Percentiles rank a stretch among this genome's conserved stretches.
phyloP scores from a whole-genome alignment of 1,140 invertebrate species.

The Dinoponera quadriceps region DNA sequence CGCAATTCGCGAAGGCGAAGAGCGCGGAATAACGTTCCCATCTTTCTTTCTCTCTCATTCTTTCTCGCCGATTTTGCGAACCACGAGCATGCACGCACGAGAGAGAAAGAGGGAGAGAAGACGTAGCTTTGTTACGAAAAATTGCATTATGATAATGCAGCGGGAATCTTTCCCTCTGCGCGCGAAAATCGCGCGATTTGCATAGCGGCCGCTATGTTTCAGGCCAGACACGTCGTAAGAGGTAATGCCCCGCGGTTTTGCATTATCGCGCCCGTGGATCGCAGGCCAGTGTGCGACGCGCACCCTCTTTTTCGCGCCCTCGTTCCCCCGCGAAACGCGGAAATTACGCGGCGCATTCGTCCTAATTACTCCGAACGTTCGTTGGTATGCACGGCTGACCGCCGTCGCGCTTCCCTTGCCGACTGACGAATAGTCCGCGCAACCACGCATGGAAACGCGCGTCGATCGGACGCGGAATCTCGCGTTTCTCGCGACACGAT shows the following conservation, averaged over 20 bases:
- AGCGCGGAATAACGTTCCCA: slow-evolving; percentile 21
- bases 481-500: background rate
- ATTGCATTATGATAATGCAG: slow-evolving; percentile 53
- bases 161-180: slow-evolving; percentile 22
- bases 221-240: slow-evolving; percentile 45
- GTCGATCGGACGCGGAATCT: background rate
- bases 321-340: background rate
- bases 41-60: too few relatives aligned
- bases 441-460: background rate
- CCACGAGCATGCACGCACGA: background rate
- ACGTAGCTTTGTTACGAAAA: slow-evolving; percentile 51
- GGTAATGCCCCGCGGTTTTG: slow-evolving; percentile 41
- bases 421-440: background rate
- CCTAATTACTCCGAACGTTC: slow-evolving; percentile 20
- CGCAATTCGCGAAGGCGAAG: background rate
- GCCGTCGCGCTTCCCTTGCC: too few relatives aligned
- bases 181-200: slow-evolving; percentile 46
- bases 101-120: too few relatives aligned
- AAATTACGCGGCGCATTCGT: slow-evolving; percentile 31
- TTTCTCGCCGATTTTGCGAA: too few relatives aligned
- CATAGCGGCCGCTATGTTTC: slow-evolving; percentile 44
- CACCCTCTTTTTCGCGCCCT: slow-evolving; percentile 20
- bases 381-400: slow-evolving; percentile 7
- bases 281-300: slow-evolving; percentile 29
- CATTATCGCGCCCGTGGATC: slow-evolving; percentile 37